Percentiles rank a stretch among this genome's conserved stretches.
phyloP scores from a whole-genome alignment of 2,113 vertebrate species.

The Oncorhynchus keta region DNA sequence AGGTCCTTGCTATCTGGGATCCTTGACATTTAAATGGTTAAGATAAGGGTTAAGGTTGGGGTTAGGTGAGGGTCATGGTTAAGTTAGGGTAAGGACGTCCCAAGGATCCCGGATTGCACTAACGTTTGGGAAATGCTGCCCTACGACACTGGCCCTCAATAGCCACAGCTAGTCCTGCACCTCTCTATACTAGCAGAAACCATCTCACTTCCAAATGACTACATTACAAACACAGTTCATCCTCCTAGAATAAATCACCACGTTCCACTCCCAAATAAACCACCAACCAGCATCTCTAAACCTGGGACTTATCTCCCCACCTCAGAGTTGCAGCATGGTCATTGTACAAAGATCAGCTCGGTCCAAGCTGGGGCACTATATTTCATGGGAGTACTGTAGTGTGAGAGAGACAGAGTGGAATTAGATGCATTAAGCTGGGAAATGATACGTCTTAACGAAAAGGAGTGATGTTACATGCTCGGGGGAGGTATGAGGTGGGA shows the following conservation, averaged over 20 bases:
- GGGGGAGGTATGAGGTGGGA: constrained; percentile 20
- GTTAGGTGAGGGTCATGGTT: no score
- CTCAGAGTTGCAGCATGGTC: constrained; percentile 20
- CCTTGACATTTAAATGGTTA: no score
- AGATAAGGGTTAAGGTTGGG: no score
- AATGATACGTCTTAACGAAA: constrained; percentile 53
- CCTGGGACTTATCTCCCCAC: background rate
- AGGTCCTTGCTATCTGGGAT: no score
- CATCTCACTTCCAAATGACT: constrained; percentile 2
- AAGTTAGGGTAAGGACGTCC: no score
- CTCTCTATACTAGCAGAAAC: background rate
- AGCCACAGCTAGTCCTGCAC: background rate
- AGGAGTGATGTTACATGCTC: constrained; percentile 38
- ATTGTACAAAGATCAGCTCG: constrained; percentile 34
- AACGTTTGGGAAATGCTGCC: background rate
- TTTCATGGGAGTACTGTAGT: constrained; percentile 38
- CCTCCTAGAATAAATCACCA: constrained; percentile 20
- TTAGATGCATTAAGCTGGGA: constrained; percentile 58
- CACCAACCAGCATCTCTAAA: background rate
- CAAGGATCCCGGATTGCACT: no score
- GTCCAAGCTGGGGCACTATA: constrained; percentile 18
- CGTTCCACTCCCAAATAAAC: background rate
- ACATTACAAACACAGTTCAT: constrained; percentile 26
- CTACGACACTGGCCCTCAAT: background rate
- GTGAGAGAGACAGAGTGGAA: constrained; percentile 38